phyloP scores from a whole-genome alignment of 1,140 invertebrate genomes.

The Zaprionus ghesquierei region DNA sequence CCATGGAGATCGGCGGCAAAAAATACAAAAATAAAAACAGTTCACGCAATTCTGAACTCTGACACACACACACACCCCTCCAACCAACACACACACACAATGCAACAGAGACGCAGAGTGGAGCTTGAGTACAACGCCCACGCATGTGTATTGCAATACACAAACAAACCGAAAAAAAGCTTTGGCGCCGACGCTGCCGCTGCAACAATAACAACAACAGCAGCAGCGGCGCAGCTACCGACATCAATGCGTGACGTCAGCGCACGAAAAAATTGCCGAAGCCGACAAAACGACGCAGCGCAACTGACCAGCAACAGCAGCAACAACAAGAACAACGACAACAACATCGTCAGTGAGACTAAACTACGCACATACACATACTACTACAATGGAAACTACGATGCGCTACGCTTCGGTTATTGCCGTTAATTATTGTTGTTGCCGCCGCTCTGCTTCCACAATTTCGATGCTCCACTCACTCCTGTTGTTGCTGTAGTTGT shows the following conservation, averaged over 20 bases:
- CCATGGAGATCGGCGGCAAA: background rate
- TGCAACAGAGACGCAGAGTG: conserved; percentile 13
- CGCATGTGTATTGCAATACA: conserved; percentile 54
- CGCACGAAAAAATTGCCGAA: conserved; percentile 56
- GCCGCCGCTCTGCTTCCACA: conserved; percentile 8
- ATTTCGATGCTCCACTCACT: conserved; percentile 2
- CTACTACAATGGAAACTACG: conserved; percentile 71
- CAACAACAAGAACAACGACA: conserved; percentile 1
- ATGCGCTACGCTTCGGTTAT: conserved; percentile 76
- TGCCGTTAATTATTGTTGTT: conserved; percentile 74
- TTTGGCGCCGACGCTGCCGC: conserved; percentile 46
- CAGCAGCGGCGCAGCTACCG: conserved; percentile 3
- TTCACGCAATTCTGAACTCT: conserved; percentile 62
- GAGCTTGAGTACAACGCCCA: conserved; percentile 62
- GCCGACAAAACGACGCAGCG: conserved; percentile 48
- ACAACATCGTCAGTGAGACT: background rate
- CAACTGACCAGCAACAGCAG: conserved; percentile 46
- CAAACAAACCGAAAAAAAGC: conserved; percentile 50
- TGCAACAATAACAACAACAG: conserved; percentile 11
- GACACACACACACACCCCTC: conserved; percentile 27
- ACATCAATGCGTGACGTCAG: conserved; percentile 64
- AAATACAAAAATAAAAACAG: conserved; percentile 44
- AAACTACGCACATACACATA: conserved; percentile 32
- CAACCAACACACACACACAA: conserved; percentile 2
- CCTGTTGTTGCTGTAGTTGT: conserved; percentile 35